Percentiles rank a stretch among this genome's conserved stretches.
Evolutionary conservation across 2,113 vertebrate species (phyloP).

Genomic region (Micromys minutus): DNA sequence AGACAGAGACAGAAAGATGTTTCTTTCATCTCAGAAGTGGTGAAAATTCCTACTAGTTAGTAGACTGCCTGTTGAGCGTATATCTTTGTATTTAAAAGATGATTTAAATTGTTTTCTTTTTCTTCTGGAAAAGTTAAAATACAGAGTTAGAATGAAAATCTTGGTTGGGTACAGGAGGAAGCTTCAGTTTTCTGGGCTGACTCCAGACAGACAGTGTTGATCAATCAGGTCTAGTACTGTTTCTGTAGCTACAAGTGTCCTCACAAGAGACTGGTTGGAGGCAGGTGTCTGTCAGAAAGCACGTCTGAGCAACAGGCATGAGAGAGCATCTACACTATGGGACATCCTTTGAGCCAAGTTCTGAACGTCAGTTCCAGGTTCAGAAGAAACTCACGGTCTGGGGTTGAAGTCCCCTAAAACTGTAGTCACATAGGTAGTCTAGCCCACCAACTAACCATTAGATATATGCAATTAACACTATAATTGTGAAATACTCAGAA

Average conservation of each 20-base stretch:
- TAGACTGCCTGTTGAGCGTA: background rate
- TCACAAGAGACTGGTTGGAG: background rate
- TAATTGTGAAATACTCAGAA: background rate
- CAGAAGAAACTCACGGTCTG: background rate
- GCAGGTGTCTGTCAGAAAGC: background rate
- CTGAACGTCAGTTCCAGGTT: background rate
- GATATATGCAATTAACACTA: background rate
- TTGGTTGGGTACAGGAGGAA: background rate
- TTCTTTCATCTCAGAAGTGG: background rate
- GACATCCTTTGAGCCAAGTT: background rate
- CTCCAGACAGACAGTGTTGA: background rate
- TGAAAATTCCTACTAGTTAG: background rate
- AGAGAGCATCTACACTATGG: background rate
- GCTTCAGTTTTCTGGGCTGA: background rate
- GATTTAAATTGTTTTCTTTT: background rate
- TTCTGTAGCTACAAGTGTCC: background rate
- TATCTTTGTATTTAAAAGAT: background rate
- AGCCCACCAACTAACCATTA: background rate
- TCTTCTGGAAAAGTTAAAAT: constrained; percentile 13
- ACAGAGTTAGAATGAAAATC: background rate
- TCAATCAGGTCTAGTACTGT: no score
- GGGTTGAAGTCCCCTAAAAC: background rate
- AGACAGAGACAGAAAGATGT: background rate
- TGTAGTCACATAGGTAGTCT: background rate
- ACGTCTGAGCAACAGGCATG: background rate